Evolutionary conservation across 2,113 vertebrate genomes (phyloP).

Genomic region (Corythaeola cristata): DNA sequence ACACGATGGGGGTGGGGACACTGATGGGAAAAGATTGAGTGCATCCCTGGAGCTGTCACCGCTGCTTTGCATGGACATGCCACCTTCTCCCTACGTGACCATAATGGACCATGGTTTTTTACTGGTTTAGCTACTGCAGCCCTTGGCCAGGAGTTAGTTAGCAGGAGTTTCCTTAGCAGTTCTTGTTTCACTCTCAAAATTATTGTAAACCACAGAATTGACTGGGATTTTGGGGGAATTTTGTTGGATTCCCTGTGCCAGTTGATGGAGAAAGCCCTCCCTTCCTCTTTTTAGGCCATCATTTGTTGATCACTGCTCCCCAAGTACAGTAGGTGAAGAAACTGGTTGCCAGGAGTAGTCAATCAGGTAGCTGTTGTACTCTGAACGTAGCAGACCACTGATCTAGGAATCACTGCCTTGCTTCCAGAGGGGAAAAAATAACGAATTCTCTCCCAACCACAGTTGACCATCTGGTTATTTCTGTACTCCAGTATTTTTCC

Average conservation of each 20-base stretch:
- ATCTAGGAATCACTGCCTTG: background rate
- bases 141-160: background rate
- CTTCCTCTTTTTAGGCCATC: background rate
- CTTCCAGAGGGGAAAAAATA: background rate
- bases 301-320: background rate
- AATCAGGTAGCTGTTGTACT: background rate
- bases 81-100: background rate
- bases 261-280: background rate
- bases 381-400: background rate
- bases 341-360: background rate
- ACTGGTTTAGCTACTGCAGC: background rate
- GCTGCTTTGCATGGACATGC: background rate
- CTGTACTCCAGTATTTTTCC: background rate
- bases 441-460: background rate
- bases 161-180: background rate
- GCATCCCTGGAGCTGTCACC: background rate
- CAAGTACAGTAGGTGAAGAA: background rate
- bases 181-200: background rate
- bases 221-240: background rate
- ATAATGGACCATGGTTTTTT: background rate
- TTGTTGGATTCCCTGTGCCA: background rate
- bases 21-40: conserved; percentile 11
- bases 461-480: background rate
- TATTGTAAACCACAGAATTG: background rate
- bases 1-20: background rate